Conservation (phyloP, 2,888 invertebrate species). For the Noctua janthe region DNA sequence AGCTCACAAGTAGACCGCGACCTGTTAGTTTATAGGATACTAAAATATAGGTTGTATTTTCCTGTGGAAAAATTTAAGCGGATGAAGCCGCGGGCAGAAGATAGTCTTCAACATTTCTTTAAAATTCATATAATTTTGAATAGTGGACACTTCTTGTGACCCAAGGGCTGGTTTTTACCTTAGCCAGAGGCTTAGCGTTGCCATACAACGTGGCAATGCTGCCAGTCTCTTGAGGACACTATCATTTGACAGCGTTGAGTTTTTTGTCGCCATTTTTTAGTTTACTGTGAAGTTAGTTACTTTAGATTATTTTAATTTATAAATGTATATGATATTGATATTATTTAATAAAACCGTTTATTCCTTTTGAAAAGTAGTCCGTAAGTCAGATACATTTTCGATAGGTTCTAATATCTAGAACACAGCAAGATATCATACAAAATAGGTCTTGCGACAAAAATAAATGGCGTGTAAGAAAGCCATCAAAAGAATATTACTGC, state of each 20-base stretch:
- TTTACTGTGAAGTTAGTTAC: too few relatives aligned
- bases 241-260: too few relatives aligned
- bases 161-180: too few relatives aligned
- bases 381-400: background rate
- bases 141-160: background rate
- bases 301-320: too few relatives aligned
- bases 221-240: too few relatives aligned
- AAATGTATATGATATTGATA: too few relatives aligned
- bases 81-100: background rate
- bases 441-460: background rate
- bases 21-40: background rate
- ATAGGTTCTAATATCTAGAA: background rate
- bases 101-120: background rate
- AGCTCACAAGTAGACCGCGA: background rate
- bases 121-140: background rate
- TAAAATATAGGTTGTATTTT: background rate
- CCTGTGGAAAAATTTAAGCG: too few relatives aligned
- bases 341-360: too few relatives aligned
- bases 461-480: constrained; percentile 37
- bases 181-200: too few relatives aligned
- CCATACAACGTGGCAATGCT: too few relatives aligned
- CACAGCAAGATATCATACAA: constrained; percentile 15
- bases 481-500: constrained; percentile 40
- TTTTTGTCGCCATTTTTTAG: too few relatives aligned
- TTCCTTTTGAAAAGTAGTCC: background rate